Evolutionary conservation across 2,888 invertebrate genomes (phyloP).

Genomic region (Ormyrus labotus): DNA sequence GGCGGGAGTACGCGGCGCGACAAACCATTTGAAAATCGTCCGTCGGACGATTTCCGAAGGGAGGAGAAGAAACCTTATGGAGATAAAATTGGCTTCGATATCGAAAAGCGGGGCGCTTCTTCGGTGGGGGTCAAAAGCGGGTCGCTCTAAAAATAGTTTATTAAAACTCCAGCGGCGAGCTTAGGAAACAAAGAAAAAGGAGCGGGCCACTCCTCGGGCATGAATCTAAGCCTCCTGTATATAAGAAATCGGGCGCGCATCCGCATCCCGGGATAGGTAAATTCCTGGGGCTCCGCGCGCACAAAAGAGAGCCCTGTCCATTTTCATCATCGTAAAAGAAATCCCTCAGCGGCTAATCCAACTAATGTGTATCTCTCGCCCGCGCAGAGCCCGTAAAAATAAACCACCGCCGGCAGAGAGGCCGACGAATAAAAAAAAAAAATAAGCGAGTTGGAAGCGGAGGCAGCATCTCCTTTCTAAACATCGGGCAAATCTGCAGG

Average conservation of each 20-base stretch:
- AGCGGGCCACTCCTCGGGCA: too few species aligned
- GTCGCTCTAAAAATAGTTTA: too few species aligned
- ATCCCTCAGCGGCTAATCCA: conserved; percentile 41
- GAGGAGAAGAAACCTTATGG: too few species aligned
- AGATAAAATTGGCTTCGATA: too few species aligned
- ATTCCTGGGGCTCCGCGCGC: conserved; percentile 11
- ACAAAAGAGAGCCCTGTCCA: conserved; percentile 41
- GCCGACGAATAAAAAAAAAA: conserved; percentile 17
- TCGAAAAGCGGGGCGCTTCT: background rate
- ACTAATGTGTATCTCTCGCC: conserved; percentile 36
- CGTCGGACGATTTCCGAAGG: too few species aligned
- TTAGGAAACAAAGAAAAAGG: conserved; percentile 14
- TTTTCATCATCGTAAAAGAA: conserved; percentile 55
- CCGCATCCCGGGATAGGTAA: conserved; percentile 13
- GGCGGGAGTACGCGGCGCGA: too few species aligned
- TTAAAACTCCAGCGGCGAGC: too few species aligned
- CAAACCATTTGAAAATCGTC: too few species aligned
- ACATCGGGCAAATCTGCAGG: conserved; percentile 44
- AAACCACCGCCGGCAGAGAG: background rate
- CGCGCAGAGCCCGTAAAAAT: conserved; percentile 43
- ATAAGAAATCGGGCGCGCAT: background rate
- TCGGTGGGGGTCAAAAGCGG: too few species aligned
- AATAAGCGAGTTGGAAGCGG: background rate
- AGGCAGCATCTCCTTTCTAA: conserved; percentile 34
- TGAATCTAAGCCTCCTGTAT: too few species aligned